phyloP scores from a whole-genome alignment of 1,140 invertebrate genomes.

The Manduca sexta region DNA sequence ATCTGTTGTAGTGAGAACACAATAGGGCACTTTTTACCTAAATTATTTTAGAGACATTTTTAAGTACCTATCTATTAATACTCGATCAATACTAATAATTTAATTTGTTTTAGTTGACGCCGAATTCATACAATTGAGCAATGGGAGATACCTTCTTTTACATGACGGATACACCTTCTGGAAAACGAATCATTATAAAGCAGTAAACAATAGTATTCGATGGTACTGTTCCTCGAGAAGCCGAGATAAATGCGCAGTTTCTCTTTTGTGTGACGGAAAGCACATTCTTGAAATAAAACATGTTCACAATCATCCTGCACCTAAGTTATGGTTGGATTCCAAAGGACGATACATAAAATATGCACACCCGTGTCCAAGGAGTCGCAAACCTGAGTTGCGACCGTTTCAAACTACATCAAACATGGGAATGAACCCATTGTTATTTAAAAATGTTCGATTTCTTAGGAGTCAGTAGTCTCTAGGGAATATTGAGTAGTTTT shows the following conservation, averaged over 20 bases:
- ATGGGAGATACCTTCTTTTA: constrained; percentile 5
- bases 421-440: too few relatives aligned
- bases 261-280: constrained; percentile 1
- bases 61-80: too few relatives aligned
- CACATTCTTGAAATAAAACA: constrained; percentile 1
- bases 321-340: constrained; percentile 1
- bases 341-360: constrained; percentile 6
- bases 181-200: neutral
- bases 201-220: neutral
- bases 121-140: constrained; percentile 10
- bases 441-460: too few relatives aligned
- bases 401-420: too few relatives aligned
- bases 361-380: too few relatives aligned
- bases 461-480: too few relatives aligned
- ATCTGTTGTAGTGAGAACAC: too few relatives aligned
- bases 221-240: constrained; percentile 18
- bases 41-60: too few relatives aligned
- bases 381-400: too few relatives aligned
- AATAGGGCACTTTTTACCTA: too few relatives aligned
- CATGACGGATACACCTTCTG: constrained; percentile 15
- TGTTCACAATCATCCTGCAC: constrained; percentile 8
- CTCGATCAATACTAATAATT: too few relatives aligned
- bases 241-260: constrained; percentile 3
- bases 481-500: too few relatives aligned
- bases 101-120: neutral